Evolutionary conservation across 2,888 invertebrate species (phyloP).

Genomic region (Hyles lineata): DNA sequence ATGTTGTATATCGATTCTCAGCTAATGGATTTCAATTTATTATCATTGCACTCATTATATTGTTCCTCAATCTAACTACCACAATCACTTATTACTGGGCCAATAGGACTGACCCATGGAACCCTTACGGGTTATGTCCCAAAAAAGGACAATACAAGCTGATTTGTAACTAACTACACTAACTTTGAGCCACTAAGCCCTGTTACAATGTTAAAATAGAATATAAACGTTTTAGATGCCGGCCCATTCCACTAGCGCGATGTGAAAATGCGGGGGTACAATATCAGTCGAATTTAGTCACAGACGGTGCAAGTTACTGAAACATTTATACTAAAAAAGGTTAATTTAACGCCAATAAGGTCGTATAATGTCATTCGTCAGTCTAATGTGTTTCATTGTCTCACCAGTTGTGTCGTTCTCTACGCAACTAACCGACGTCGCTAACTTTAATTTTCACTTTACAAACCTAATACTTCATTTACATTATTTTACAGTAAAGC

Average conservation of each 20-base stretch:
- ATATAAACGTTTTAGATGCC: background rate
- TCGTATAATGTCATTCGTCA: slow-evolving; percentile 27
- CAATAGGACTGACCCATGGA: background rate
- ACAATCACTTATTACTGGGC: background rate
- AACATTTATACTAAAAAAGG: slow-evolving; percentile 33
- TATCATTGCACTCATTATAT: background rate
- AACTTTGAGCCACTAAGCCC: slow-evolving; percentile 6
- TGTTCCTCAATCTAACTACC: background rate
- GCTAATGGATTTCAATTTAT: background rate
- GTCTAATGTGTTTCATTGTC: slow-evolving; percentile 35
- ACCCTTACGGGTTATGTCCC: background rate
- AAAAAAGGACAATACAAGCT: background rate
- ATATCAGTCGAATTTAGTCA: slow-evolving; percentile 14
- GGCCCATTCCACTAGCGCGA: background rate
- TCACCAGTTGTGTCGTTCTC: slow-evolving; percentile 2
- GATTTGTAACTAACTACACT: background rate
- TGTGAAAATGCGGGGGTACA: background rate
- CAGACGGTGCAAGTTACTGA: slow-evolving; percentile 3
- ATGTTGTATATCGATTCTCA: background rate
- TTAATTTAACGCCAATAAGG: slow-evolving; percentile 31
- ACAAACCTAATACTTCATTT: background rate
- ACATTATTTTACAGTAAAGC: too few relatives aligned
- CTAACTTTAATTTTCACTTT: background rate
- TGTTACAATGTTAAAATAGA: background rate
- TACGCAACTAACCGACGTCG: background rate